Base-by-base conservation (phyloP, 2,113 vertebrate species). In the Corapipo altera region DNA sequence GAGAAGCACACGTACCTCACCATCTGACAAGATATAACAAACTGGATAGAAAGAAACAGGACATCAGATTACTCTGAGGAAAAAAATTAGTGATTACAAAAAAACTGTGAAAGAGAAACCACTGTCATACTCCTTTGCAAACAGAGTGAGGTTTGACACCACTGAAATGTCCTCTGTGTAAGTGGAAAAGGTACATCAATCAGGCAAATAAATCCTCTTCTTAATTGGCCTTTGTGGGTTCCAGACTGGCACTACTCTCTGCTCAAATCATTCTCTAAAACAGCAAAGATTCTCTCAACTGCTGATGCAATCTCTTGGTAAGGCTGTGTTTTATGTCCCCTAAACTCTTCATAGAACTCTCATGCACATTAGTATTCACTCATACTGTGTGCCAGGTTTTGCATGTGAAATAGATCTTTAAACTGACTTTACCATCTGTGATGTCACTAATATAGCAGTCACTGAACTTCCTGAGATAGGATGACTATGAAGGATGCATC, bases 401-500 rank as follows among this genome's bases (percentile, higher is more conserved):
- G 67, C 64, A 80, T 77, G 59, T 66, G 58, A 95, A 91, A 49
- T 39, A 71, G 52, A 90, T 88, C 48, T 86, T 90, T 84, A 96
- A 91, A 81, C 33, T 77, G 39, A 54, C 44, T 89, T 91, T 86
- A n/a, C 64, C 76, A 43, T 93, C 91, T 89, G 79, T 96, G 87
- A 97, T 89, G 93, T 95, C 91, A 93, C 88, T 83, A 70, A 93
- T 88, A 74, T 27, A 86, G 76, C 52, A 89, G 70, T 81, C 52
- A 87, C 71, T 75, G 49, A 89, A 78, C 55, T 71, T 89, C 81
- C 64, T 74, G 75, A 80, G 74, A 91, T 70, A 85, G 82, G 67
- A 69, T 75, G 83, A 52, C 69, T 96, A 59, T 82, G 76, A 96
- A 96, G 70, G 62, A 78, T 78, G 41, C 44, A 75, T 89, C 58